phyloP scores from a whole-genome alignment of 2,113 vertebrate species.

The Hemicordylus capensis region DNA sequence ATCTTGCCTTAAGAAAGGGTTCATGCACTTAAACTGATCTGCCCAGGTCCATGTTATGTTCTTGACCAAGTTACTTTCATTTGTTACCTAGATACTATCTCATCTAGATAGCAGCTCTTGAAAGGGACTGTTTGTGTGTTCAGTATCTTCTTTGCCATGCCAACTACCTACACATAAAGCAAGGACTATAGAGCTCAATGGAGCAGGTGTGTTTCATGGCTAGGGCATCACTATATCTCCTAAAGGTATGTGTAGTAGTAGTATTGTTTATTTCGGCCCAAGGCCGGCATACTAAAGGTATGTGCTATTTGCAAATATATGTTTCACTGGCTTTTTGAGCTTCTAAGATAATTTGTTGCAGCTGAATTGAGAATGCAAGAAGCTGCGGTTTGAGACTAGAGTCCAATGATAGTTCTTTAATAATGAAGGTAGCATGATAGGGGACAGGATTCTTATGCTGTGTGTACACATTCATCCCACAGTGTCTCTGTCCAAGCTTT shows the following conservation, averaged over 20 bases:
- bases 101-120: background rate
- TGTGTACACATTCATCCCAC: background rate
- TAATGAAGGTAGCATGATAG: background rate
- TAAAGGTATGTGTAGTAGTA: too few species aligned
- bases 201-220: background rate
- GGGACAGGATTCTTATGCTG: background rate
- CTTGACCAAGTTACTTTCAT: background rate
- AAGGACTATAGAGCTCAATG: too few species aligned
- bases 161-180: background rate
- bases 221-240: background rate
- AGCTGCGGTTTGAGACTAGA: background rate
- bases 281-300: too few species aligned
- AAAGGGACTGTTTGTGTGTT: background rate
- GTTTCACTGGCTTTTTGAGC: background rate
- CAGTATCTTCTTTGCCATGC: background rate
- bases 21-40: background rate
- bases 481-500: background rate
- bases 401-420: background rate
- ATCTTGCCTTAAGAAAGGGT: background rate
- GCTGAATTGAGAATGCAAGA: background rate
- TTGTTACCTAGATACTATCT: too few species aligned
- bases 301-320: background rate
- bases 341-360: background rate
- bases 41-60: background rate
- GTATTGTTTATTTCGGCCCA: too few species aligned